Evolutionary conservation across 35 echinoderm and acorn worm species (phyloP).

Genomic region (Heliocidaris tuberculata): DNA sequence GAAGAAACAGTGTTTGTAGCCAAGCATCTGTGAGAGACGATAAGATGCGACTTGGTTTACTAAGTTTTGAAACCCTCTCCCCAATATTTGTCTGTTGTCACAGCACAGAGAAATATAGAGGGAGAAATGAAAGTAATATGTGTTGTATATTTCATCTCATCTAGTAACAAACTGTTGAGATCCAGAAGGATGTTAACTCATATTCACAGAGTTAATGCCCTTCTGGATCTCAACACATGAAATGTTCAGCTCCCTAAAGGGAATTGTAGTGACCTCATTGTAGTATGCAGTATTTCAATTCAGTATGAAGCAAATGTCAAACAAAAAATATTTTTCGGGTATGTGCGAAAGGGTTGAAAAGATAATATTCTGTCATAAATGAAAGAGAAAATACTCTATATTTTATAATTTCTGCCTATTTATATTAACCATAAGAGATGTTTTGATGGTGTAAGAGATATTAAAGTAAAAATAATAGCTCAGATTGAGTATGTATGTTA

Average conservation of each 20-base stretch:
- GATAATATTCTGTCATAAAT: constrained; percentile 8
- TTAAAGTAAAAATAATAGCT: constrained; percentile 8
- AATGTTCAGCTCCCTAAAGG: neutral
- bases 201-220: neutral
- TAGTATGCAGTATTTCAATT: constrained; percentile 5
- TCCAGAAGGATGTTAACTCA: no score
- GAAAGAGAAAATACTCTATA: constrained; percentile 26
- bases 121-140: neutral
- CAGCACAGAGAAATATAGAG: neutral
- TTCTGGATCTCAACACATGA: neutral
- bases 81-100: neutral
- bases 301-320: neutral
- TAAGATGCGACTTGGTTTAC: neutral
- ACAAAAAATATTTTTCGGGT: neutral
- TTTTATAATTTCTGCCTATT: constrained; percentile 45
- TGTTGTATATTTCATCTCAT: neutral
- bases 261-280: neutral
- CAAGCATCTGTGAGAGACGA: neutral
- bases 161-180: no score
- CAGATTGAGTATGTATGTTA: constrained; percentile 25
- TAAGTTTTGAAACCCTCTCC: neutral
- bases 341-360: constrained; percentile 9
- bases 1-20: neutral
- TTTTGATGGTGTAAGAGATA: neutral
- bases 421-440: constrained; percentile 24